Percentiles rank a stretch among this genome's conserved stretches.
These are phyloP conservation scores for Nebria brevicollis DNA, from an alignment of 2,888 invertebrate genomes.

Conservation along the genomic window DNA sequence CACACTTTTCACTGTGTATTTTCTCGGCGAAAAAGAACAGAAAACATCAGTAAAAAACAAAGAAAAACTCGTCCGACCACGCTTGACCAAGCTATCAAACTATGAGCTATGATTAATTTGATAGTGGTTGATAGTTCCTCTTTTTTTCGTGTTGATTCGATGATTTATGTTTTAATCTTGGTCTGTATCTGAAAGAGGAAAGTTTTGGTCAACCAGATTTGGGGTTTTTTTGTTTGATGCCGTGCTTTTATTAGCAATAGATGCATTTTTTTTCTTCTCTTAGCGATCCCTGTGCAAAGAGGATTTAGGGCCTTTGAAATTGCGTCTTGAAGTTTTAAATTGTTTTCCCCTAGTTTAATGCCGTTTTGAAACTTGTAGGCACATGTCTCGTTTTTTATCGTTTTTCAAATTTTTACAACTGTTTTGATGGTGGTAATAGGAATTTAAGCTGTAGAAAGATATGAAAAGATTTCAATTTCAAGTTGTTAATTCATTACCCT, in stretches of 20 bases:
- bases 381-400: neutral
- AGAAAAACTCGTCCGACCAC: neutral
- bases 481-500: neutral
- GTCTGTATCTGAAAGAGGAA: neutral
- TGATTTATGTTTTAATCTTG: neutral
- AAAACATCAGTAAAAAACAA: neutral
- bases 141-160: neutral
- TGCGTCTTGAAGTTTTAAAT: neutral
- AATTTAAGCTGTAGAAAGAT: neutral
- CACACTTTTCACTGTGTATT: constrained; percentile 4
- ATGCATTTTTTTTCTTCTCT: neutral
- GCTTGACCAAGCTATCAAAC: neutral
- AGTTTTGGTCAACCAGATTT: neutral
- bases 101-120: neutral
- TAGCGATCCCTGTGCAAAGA: neutral
- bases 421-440: neutral
- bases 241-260: neutral
- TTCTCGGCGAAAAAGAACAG: neutral
- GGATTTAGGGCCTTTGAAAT: neutral
- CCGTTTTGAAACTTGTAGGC: constrained; percentile 3
- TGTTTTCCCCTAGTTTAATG: neutral
- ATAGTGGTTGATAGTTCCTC: neutral
- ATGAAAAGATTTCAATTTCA: neutral
- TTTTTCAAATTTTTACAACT: neutral
- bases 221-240: neutral